Evolutionary conservation across 2,113 vertebrate species (phyloP).

Genomic region (Sylvietta virens): DNA sequence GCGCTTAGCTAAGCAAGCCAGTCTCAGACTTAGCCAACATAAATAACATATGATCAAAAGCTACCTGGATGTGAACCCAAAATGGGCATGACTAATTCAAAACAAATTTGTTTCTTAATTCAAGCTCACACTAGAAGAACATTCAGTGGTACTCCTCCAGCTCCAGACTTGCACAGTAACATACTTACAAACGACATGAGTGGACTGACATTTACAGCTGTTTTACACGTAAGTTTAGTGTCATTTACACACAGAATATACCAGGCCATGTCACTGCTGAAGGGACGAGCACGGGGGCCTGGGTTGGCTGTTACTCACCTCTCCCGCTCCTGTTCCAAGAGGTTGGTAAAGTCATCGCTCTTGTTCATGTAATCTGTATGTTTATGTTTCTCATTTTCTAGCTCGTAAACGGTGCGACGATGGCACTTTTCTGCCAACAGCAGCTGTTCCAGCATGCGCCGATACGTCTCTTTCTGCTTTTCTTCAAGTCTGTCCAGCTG

Average conservation of each 20-base stretch:
- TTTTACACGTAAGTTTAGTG: not conserved
- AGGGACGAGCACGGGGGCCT: not conserved
- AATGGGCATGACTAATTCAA: not conserved
- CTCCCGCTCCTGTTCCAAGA: constrained; percentile 95
- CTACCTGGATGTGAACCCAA: not conserved
- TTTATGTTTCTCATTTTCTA: constrained; percentile 91
- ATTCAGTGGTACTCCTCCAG: not conserved
- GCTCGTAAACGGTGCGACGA: constrained; percentile 87
- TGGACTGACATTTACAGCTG: fast-evolving
- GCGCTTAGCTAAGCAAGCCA: not conserved
- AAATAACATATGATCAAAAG: constrained; percentile 5
- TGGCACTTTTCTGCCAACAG: constrained; percentile 94
- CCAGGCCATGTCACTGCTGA: not conserved
- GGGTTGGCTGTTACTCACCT: constrained; percentile 73
- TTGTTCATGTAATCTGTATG: constrained; percentile 96
- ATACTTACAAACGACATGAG: not conserved
- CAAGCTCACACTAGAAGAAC: not conserved
- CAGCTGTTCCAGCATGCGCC: constrained; percentile 97
- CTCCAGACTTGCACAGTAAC: not conserved
- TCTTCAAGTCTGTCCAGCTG: constrained; percentile 94
- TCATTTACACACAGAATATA: not conserved
- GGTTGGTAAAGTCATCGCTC: constrained; percentile 96
- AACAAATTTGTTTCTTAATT: not conserved
- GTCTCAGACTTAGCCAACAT: not conserved
- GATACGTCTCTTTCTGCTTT: constrained; percentile 92